Conservation (phyloP, 2,113 vertebrate species). For the Cephalopholis sonnerati region DNA sequence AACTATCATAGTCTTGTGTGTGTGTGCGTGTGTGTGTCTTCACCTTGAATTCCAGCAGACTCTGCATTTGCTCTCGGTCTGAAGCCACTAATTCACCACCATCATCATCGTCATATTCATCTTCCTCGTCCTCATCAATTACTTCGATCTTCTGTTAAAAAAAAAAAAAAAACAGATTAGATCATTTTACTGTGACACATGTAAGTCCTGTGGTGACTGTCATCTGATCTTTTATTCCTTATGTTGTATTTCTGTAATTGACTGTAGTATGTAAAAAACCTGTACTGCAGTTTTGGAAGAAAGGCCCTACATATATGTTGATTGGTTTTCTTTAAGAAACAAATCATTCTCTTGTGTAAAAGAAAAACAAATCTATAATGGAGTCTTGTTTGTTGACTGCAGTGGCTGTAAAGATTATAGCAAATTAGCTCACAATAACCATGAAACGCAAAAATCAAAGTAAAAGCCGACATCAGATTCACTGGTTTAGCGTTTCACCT, state of each 20-base stretch:
- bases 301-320: too few species aligned
- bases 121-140: conserved; percentile 85
- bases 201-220: neutral
- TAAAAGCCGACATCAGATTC: too few species aligned
- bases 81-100: conserved; percentile 89
- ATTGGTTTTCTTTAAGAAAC: neutral
- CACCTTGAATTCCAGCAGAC: conserved; percentile 95
- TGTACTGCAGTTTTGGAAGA: neutral
- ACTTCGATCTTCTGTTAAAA: conserved; percentile 94
- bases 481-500: too few species aligned
- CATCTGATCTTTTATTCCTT: neutral
- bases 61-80: conserved; percentile 94
- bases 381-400: neutral
- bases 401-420: neutral
- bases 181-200: neutral
- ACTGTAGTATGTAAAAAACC: neutral
- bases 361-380: too few species aligned
- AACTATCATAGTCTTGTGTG: neutral
- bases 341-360: neutral
- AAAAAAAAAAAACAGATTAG: neutral
- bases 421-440: too few species aligned
- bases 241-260: neutral
- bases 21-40: conserved; percentile 30
- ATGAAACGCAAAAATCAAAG: too few species aligned
- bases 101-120: conserved; percentile 87